Conservation (phyloP, 2,888 invertebrate species). For the Linnaemya tessellans region DNA sequence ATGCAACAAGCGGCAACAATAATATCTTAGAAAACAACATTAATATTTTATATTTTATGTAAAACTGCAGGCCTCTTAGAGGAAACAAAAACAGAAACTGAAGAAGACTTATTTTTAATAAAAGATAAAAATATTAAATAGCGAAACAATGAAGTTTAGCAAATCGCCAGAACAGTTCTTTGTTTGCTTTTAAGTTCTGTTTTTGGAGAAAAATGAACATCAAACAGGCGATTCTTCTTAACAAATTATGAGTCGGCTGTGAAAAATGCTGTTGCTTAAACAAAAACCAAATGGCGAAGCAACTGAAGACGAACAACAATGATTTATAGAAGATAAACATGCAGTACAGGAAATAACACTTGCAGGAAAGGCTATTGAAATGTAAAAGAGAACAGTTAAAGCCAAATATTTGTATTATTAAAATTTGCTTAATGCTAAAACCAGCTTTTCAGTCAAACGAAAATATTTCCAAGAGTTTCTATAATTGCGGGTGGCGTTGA, state of each 20-base stretch:
- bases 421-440: too few species aligned
- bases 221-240: conserved; percentile 45
- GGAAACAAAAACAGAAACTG: not conserved
- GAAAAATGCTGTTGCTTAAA: conserved; percentile 33
- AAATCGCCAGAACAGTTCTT: conserved; percentile 48
- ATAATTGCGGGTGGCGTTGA: too few species aligned
- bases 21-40: not conserved
- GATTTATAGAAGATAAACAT: conserved; percentile 58
- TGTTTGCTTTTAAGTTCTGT: conserved; percentile 21
- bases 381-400: not conserved
- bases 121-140: not conserved
- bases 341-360: conserved; percentile 21
- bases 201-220: conserved; percentile 4
- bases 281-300: not conserved
- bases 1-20: conserved; percentile 6
- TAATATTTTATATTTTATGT: conserved; percentile 28
- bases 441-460: too few species aligned
- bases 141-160: conserved; percentile 30
- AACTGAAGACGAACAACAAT: conserved; percentile 21
- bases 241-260: conserved; percentile 56
- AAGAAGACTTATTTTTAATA: not conserved
- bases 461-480: too few species aligned
- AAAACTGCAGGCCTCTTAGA: conserved; percentile 31
- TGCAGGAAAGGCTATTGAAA: not conserved
- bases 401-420: not conserved